Evolutionary conservation across 2,888 invertebrate species (phyloP).

Genomic region (Morpho deidamia): DNA sequence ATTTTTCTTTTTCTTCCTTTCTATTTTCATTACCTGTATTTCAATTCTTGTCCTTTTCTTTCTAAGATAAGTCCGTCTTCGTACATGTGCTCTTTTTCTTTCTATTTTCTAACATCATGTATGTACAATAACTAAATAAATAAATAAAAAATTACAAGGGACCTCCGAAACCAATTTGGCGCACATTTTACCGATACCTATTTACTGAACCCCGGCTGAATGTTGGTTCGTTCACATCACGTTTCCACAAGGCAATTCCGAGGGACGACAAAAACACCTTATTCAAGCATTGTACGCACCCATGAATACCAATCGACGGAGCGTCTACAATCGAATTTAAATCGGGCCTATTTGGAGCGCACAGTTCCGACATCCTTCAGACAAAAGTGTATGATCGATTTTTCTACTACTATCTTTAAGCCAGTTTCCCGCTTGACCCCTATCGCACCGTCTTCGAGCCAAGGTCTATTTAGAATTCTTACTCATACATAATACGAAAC

Average conservation of each 20-base stretch:
- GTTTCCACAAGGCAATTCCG: constrained; percentile 61
- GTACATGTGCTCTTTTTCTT: no score
- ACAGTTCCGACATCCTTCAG: constrained; percentile 15
- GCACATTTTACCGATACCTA: constrained; percentile 5
- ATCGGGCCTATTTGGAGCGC: constrained; percentile 45
- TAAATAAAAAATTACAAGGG: constrained; percentile 4
- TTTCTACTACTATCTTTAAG: no score
- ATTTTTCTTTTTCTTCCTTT: no score
- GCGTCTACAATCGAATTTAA: constrained; percentile 56
- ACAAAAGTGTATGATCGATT: constrained; percentile 1
- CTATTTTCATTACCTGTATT: no score
- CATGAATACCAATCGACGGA: constrained; percentile 59
- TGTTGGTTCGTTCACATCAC: constrained; percentile 52
- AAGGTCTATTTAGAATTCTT: no score
- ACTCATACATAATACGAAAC: no score
- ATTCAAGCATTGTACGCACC: constrained; percentile 45
- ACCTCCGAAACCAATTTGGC: constrained; percentile 3
- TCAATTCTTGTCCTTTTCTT: no score
- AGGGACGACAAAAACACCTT: constrained; percentile 64
- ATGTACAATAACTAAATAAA: no score
- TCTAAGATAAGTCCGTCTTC: no score
- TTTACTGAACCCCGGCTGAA: background rate
- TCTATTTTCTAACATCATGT: no score
- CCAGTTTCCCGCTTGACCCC: no score
- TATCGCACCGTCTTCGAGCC: no score